These are phyloP conservation scores for Toxotes chatareus DNA, from an alignment of 2,113 vertebrate species.

Conservation along the genomic window DNA sequence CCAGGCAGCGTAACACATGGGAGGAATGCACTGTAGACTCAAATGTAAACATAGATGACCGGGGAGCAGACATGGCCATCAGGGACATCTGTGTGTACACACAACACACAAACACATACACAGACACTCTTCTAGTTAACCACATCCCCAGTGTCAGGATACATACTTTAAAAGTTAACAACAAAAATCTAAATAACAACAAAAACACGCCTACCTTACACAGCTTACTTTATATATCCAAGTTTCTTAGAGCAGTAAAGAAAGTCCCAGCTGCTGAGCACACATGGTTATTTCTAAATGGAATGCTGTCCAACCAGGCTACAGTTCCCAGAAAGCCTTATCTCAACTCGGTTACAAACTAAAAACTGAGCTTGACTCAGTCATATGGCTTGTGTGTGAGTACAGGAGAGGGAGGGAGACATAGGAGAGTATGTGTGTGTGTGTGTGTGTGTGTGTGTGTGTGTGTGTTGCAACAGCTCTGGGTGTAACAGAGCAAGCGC, in stretches of 20 bases:
- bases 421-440: constrained; percentile 4
- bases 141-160: not conserved
- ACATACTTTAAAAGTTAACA: constrained; percentile 3
- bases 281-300: constrained; percentile 63
- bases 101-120: not conserved
- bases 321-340: constrained; percentile 68
- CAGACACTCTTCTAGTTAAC: constrained; percentile 34
- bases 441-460: constrained; percentile 22
- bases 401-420: constrained; percentile 47
- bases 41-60: constrained; percentile 83
- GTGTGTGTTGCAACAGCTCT: constrained; percentile 74
- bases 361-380: constrained; percentile 76
- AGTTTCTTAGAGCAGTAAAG: constrained; percentile 27
- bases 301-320: constrained; percentile 60
- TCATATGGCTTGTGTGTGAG: constrained; percentile 69
- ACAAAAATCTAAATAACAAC: not conserved
- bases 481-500: constrained; percentile 76
- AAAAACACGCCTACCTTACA: constrained; percentile 61
- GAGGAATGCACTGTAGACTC: constrained; percentile 83
- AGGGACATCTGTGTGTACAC: constrained; percentile 62
- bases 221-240: constrained; percentile 46
- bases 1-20: constrained; percentile 80
- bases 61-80: constrained; percentile 72
- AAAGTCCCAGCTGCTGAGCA: constrained; percentile 48
- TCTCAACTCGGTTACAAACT: constrained; percentile 66